Evolutionary conservation across 2,888 invertebrate species (phyloP).

Genomic region (Scaeva pyrastri): DNA sequence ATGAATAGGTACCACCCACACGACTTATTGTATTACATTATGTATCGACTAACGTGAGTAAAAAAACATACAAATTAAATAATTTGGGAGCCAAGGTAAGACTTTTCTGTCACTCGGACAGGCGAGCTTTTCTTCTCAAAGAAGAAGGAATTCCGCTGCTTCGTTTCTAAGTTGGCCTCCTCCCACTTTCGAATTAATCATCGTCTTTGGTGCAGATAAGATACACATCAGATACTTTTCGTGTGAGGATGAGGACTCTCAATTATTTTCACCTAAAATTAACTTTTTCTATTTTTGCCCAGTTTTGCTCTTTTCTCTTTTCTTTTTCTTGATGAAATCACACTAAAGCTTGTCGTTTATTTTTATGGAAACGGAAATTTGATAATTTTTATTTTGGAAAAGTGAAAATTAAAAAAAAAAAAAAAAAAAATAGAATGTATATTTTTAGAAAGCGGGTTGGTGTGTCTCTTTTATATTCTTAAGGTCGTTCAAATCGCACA

Average conservation of each 20-base stretch:
- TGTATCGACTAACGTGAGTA: slow-evolving; percentile 5
- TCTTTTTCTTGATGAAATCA: slow-evolving; percentile 31
- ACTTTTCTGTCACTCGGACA: slow-evolving; percentile 41
- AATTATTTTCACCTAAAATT: slow-evolving; percentile 54
- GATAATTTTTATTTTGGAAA: slow-evolving; percentile 65
- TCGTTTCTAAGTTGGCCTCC: not conserved
- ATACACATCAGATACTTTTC: slow-evolving; percentile 7
- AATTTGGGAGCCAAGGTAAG: slow-evolving; percentile 35
- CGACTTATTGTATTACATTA: slow-evolving; percentile 35
- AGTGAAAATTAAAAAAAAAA: slow-evolving; percentile 23
- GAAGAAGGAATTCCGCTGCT: slow-evolving; percentile 1
- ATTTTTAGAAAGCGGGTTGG: slow-evolving; percentile 8
- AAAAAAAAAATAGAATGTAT: slow-evolving; percentile 50
- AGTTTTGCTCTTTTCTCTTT: not conserved
- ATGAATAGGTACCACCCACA: slow-evolving; percentile 34
- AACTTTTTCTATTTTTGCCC: slow-evolving; percentile 50
- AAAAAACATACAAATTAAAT: slow-evolving; percentile 29
- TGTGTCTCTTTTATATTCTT: slow-evolving; percentile 3
- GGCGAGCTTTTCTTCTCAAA: slow-evolving; percentile 1
- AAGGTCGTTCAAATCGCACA: slow-evolving; percentile 27
- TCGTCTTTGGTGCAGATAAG: slow-evolving; percentile 37
- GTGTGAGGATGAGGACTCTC: slow-evolving; percentile 9
- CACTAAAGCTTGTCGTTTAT: slow-evolving; percentile 39
- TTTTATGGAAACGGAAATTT: slow-evolving; percentile 68
- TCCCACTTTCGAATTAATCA: slow-evolving; percentile 48